Evolutionary conservation across 2,888 invertebrate genomes (phyloP).

Genomic region (Meganola albula): DNA sequence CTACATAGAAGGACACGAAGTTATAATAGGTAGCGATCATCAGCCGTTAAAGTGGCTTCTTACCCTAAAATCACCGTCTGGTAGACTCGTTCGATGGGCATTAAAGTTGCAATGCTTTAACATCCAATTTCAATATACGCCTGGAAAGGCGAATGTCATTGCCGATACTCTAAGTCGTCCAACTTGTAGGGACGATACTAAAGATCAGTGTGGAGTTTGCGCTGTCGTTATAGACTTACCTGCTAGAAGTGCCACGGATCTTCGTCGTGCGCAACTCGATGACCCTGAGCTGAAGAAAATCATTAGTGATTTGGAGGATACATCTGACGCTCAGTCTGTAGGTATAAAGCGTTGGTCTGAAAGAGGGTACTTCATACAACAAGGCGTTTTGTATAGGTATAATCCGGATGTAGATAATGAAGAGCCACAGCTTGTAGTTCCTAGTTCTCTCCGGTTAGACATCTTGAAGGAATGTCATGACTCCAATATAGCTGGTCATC

Average conservation of each 20-base stretch:
- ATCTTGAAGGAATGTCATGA: slow-evolving; percentile 8
- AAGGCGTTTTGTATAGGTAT: slow-evolving; percentile 2
- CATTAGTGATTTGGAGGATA: background rate
- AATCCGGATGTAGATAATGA: slow-evolving; percentile 1
- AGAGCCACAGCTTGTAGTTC: background rate
- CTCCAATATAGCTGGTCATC: slow-evolving; percentile 7
- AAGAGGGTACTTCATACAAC: background rate
- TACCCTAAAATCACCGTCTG: slow-evolving; percentile 33
- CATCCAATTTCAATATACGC: slow-evolving; percentile 18
- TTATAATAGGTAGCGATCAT: slow-evolving; percentile 35
- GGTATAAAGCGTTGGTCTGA: background rate
- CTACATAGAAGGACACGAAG: slow-evolving; percentile 25
- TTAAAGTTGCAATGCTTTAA: slow-evolving; percentile 21
- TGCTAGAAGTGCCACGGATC: background rate
- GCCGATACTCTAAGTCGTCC: slow-evolving; percentile 31
- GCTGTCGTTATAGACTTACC: background rate
- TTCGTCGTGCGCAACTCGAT: background rate
- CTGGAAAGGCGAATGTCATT: slow-evolving; percentile 31
- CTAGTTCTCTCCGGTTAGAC: background rate
- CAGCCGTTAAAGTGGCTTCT: slow-evolving; percentile 43
- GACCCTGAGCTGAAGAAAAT: background rate
- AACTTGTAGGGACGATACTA: background rate
- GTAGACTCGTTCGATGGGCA: slow-evolving; percentile 28
- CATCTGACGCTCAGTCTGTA: background rate
- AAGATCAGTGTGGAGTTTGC: background rate